These are phyloP conservation scores for Bubalus kerabau DNA, from an alignment of 2,113 vertebrate species.

Conservation along the genomic window DNA sequence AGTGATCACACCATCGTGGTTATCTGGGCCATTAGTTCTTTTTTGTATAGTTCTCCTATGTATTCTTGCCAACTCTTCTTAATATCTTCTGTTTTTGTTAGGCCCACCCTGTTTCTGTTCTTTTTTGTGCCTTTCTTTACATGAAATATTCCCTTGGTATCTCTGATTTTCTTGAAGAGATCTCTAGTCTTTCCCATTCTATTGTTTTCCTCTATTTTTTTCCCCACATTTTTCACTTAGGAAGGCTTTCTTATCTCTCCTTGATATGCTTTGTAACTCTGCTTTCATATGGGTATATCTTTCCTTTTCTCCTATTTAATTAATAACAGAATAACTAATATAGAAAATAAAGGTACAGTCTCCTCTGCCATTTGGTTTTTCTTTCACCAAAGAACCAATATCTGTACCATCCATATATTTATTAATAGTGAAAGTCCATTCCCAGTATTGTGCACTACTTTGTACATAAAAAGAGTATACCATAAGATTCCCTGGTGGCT, in stretches of 20 bases:
- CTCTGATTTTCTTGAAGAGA: background rate
- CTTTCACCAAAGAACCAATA: background rate
- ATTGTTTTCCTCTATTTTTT: too few species aligned
- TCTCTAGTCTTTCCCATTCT: too few species aligned
- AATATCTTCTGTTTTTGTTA: background rate
- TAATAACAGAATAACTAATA: background rate
- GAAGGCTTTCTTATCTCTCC: background rate
- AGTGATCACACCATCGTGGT: background rate
- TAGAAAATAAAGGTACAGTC: background rate
- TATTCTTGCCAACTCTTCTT: background rate
- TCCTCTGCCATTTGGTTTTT: background rate
- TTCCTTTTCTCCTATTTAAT: background rate
- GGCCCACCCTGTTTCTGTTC: background rate
- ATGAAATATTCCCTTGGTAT: background rate
- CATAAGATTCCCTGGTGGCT: background rate
- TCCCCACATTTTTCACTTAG: background rate
- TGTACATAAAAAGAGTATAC: background rate
- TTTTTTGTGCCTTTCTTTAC: background rate
- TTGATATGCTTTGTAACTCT: background rate
- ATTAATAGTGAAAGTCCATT: background rate
- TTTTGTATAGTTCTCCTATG: background rate
- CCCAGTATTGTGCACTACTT: background rate
- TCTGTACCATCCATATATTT: background rate
- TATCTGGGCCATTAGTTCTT: background rate
- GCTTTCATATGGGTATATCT: background rate